Base-by-base conservation (phyloP, 2,113 vertebrate species). In the Hypanus sabinus region DNA sequence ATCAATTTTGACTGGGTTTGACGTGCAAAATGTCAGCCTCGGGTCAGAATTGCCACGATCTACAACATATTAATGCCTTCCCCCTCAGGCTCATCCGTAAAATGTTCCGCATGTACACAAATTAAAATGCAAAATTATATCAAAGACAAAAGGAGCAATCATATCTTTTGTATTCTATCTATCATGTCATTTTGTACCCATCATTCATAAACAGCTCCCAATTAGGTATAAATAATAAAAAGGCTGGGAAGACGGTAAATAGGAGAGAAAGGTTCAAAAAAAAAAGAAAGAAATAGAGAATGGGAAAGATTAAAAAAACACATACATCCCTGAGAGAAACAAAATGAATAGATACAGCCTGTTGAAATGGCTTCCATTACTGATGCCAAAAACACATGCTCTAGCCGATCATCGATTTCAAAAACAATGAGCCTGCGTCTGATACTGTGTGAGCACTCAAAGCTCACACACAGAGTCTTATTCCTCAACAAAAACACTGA, bases 301-400 rank as follows among this genome's bases (percentile, higher is more conserved):
- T 71, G 24, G 65, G 24, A 92, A 38, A 55, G 36, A n/a, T 88
- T 46, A 30, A 93, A 55, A 30, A 93, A 55, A 73, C 27, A 73
- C 5, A 93, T 46, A 30, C 70, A 93, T 93, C 91, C 91, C 91
- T 93, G 91, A 93, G 91, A 93, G 38, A 93, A 93, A 36, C 73
- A 20, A 93, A 93, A 0, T 71, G 65, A 36, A 71, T 71, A 33
- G 88, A 14, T 92, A 75, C 4, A 73, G 20, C 18, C 16, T n/a
- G 65, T 70, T 70, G 88, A 70, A 46, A 73, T 55, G 68, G 22
- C 91, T 93, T 73, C 36, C 70, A 71, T 75, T 55, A 11, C 22
- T 55, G 36, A 93, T 30, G 3, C 70, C 36, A 73, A 73, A 73
- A 93, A 93, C n/a, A 73, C 55, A 55, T 93, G 68, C 55, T 38